phyloP scores from a whole-genome alignment of 2,797 vertebrate genomes.

The Lacerta viridis region DNA sequence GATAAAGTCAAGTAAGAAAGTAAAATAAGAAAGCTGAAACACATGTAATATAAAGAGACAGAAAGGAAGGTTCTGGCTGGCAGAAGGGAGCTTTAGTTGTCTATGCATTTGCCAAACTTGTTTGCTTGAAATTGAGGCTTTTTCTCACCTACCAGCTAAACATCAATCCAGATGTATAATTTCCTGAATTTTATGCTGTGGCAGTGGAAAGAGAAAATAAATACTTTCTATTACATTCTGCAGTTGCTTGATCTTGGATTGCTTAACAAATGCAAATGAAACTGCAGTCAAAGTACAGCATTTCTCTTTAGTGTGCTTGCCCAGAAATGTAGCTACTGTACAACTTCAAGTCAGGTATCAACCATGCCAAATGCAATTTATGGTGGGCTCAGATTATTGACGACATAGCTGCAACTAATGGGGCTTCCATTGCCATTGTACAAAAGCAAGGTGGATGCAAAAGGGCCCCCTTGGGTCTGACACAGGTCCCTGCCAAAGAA shows the following conservation, averaged over 20 bases:
- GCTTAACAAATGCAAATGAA: background rate
- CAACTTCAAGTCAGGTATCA: background rate
- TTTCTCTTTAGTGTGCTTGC: background rate
- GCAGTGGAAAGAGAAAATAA: background rate
- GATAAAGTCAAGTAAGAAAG: background rate
- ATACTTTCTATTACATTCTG: background rate
- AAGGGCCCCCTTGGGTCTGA: background rate
- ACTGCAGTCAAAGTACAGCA: background rate
- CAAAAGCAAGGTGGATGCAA: background rate
- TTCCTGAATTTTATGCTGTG: background rate
- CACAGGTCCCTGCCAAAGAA: background rate
- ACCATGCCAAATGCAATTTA: background rate
- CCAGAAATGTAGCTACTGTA: background rate
- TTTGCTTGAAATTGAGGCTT: background rate
- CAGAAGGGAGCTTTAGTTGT: background rate
- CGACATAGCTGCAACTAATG: background rate
- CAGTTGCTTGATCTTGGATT: background rate
- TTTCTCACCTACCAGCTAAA: background rate
- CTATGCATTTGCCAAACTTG: background rate
- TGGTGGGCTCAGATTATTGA: no score
- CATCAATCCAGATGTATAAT: background rate
- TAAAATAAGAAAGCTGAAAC: background rate
- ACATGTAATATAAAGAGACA: no score
- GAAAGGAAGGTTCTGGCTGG: background rate
- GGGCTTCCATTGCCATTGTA: background rate